Percentiles rank a stretch among this genome's conserved stretches.
Conservation (phyloP, 2,888 invertebrate genomes). For the Oxyscelio sp. region DNA sequence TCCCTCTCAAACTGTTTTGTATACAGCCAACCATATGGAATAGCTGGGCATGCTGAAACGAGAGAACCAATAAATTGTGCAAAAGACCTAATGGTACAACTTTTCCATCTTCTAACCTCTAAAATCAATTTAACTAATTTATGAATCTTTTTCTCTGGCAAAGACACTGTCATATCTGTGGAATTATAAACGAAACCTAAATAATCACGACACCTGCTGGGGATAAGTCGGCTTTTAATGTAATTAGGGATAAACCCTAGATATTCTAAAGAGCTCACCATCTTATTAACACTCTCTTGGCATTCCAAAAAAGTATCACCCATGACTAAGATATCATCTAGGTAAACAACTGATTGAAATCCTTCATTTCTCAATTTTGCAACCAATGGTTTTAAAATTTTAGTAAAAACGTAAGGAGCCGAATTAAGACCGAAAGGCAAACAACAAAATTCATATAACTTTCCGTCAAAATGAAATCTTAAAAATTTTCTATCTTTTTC, state of each 20-base stretch:
- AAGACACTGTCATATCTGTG: background rate
- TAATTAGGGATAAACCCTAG: slow-evolving; percentile 59
- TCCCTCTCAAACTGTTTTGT: too few species aligned
- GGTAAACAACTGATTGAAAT: slow-evolving; percentile 53
- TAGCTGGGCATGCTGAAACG: slow-evolving; percentile 41
- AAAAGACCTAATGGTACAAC: slow-evolving; percentile 44
- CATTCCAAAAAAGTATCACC: too few species aligned
- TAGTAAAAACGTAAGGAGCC: too few species aligned
- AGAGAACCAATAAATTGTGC: slow-evolving; percentile 58
- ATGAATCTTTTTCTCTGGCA: background rate
- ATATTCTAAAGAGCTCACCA: too few species aligned
- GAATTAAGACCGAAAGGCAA: slow-evolving; percentile 69
- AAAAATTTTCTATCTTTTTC: slow-evolving; percentile 22
- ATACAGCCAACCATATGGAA: slow-evolving; percentile 41
- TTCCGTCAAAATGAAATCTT: slow-evolving; percentile 47
- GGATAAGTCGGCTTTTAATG: slow-evolving; percentile 6
- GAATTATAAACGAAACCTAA: slow-evolving; percentile 14
- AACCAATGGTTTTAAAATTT: slow-evolving; percentile 60
- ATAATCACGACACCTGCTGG: background rate
- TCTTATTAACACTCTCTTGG: too few species aligned
- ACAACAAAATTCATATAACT: slow-evolving; percentile 61
- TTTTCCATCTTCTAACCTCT: too few species aligned
- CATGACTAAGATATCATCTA: slow-evolving; percentile 70
- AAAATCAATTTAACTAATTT: too few species aligned
- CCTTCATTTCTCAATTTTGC: slow-evolving; percentile 33